Base-by-base conservation (phyloP, 1,140 invertebrate species). In the Euwallacea fornicatus region DNA sequence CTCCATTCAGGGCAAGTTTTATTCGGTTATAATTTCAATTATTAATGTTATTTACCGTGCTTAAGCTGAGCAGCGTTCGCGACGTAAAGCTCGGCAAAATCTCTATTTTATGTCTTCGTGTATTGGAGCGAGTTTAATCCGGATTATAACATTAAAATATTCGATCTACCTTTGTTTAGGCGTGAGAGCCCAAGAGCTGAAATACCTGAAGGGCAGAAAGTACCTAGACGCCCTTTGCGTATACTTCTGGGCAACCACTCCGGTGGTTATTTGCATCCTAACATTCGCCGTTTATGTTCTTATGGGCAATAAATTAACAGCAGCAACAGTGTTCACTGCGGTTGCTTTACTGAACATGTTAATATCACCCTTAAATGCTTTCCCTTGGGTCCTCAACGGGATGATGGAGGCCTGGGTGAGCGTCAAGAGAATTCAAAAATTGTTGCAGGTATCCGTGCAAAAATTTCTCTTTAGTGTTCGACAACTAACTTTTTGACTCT, bases 211-310 rank as follows among this genome's bases (percentile, higher is more conserved):
- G 72, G 88, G 90, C 13, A 85, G 95, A 73, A 99, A 99, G 84
- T 99, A 99, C 83, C 82, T 99, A 69, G 98, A 99, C 85, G 98
- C 97, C n/a, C 82, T 98, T 58, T 99, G 97, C 84, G 98, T 99
- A 2, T 98, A 96, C 81, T 95, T 99, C 81, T 99, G 98, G 98
- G 98, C 97, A 0, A 97, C 95, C 7, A 98, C 97, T n/a, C 97
- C 97, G 0, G 93, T 98, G 55, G 78, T 98, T 2, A 97, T 99
- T 73, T 92, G 95, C 1, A 89, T 98, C 64, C 83, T 97, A 1
- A 98, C 96, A 0, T 96, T 99, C 79, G 86, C 88, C 6, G 93
- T 93, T 0, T 98, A 96, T 79, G 88, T 91, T n/a, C 79, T 95
- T 9, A 77, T 96, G 72, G 93, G 94, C 6, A 89, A 97, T 76